A percentile compares a stretch with the other conserved stretches of the same genome.
These are phyloP conservation scores for Scomber colias DNA, from an alignment of 2,113 vertebrate species.

Conservation along the genomic window DNA sequence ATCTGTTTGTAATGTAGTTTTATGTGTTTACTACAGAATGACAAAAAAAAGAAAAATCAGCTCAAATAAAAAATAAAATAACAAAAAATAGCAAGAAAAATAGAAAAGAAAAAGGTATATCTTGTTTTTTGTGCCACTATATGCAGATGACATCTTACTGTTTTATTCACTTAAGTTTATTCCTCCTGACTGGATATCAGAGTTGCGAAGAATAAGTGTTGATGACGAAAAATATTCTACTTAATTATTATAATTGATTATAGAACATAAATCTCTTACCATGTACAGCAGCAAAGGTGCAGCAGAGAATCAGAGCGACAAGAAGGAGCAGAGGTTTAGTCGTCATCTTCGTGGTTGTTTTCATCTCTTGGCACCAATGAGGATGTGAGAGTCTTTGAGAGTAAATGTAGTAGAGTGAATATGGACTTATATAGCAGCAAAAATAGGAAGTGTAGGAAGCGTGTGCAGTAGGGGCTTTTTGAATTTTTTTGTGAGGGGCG, in stretches of 20 bases:
- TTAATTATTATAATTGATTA: background rate
- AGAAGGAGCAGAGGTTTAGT: slow-evolving; percentile 35
- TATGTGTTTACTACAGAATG: background rate
- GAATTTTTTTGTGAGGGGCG: no score
- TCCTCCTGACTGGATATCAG: no score
- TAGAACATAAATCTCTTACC: slow-evolving; percentile 17
- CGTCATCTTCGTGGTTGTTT: slow-evolving; percentile 24
- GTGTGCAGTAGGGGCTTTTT: background rate
- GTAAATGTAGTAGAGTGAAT: background rate
- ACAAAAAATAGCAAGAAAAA: no score
- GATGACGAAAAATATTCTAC: background rate
- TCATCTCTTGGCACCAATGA: slow-evolving; percentile 7
- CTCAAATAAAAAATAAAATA: background rate
- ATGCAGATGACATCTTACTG: slow-evolving; percentile 4
- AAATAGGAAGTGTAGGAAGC: slow-evolving; percentile 35
- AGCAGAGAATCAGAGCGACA: slow-evolving; percentile 45
- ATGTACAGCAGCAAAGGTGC: slow-evolving; percentile 23
- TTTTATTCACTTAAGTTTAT: background rate
- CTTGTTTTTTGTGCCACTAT: no score
- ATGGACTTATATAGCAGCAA: slow-evolving; percentile 48
- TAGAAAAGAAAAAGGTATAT: no score
- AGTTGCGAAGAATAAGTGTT: background rate
- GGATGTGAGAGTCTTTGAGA: slow-evolving; percentile 32
- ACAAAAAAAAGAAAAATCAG: background rate
- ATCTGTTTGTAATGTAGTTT: background rate